phyloP scores from a whole-genome alignment of 2,888 invertebrate species.

The Acleris cristana region DNA sequence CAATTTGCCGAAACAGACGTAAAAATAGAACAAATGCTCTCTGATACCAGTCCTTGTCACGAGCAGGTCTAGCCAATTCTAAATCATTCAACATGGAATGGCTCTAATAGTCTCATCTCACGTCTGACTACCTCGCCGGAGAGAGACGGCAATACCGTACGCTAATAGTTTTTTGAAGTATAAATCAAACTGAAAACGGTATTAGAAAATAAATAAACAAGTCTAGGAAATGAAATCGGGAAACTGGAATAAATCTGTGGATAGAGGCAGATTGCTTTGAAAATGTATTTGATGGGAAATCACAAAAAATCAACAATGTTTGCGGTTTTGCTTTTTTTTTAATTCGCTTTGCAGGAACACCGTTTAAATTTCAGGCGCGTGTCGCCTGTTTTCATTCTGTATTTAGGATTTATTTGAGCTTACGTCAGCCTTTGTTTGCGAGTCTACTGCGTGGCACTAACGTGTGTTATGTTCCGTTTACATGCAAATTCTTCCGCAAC shows the following conservation, averaged over 20 bases:
- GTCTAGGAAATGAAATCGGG: conserved; percentile 21
- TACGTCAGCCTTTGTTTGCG: no score
- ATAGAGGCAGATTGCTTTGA: conserved; percentile 6
- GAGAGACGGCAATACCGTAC: conserved; percentile 11
- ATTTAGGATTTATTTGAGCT: no score
- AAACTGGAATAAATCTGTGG: conserved; percentile 5
- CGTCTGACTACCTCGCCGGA: conserved; percentile 11
- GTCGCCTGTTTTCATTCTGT: no score
- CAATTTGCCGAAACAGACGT: conserved; percentile 21
- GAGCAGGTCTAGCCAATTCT: conserved; percentile 23
- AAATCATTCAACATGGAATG: conserved; percentile 32
- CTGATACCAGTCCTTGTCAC: conserved; percentile 30
- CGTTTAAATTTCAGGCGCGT: no score
- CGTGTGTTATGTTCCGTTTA: no score
- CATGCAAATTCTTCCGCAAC: no score
- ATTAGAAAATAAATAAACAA: conserved; percentile 6
- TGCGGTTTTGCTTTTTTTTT: no score
- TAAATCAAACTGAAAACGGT: conserved; percentile 17
- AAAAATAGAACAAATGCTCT: conserved; percentile 28
- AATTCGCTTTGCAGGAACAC: no score
- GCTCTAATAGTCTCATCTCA: conserved; percentile 28
- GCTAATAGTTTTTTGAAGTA: conserved; percentile 20
- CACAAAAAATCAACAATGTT: no score
- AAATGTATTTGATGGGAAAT: conserved; percentile 5
- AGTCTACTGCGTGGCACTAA: no score